Conservation (phyloP, 2,113 vertebrate species). For the Channa argus region DNA sequence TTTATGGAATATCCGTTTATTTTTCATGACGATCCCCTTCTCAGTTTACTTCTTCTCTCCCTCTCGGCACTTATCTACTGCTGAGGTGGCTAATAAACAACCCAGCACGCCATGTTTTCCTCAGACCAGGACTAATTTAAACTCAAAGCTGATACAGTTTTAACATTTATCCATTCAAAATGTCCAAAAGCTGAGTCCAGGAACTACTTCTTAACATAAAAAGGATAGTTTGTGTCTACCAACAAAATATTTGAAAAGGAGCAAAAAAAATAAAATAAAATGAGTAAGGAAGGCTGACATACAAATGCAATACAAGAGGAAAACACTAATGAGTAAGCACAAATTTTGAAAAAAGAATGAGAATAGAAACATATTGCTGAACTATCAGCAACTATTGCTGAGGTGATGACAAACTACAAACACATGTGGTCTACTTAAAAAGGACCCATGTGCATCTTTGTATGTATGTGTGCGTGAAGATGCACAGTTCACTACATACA, state of each 20-base stretch:
- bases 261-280: neutral
- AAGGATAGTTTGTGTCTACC: neutral
- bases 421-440: no score
- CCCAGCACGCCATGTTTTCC: conserved; percentile 29
- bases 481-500: no score
- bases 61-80: conserved; percentile 22
- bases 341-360: no score
- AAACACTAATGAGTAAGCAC: no score
- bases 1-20: conserved; percentile 42
- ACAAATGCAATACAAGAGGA: no score
- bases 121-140: conserved; percentile 31
- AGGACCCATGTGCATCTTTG: no score
- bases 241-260: neutral
- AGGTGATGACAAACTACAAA: no score
- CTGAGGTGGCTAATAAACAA: conserved; percentile 38
- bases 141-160: conserved; percentile 21
- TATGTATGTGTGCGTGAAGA: no score
- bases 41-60: conserved; percentile 2
- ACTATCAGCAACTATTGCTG: no score
- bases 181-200: neutral
- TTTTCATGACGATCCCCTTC: conserved; percentile 17
- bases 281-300: no score
- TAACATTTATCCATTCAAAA: conserved; percentile 14
- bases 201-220: conserved; percentile 13
- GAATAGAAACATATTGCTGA: no score